Conservation (phyloP, 2,888 invertebrate genomes). For the Aphodius sticticus region DNA sequence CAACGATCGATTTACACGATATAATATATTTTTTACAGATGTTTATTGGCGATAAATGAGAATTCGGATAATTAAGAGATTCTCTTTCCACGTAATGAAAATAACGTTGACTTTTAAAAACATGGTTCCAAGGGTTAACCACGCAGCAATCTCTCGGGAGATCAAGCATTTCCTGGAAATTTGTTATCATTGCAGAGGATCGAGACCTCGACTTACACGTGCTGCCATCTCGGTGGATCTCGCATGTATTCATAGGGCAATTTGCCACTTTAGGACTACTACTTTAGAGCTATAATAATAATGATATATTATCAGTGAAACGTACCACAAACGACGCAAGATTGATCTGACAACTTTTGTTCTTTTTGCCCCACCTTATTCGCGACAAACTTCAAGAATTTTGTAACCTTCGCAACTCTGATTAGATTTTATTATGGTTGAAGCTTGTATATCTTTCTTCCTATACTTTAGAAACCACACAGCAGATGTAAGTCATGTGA, state of each 20-base stretch:
- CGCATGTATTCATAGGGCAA: neutral
- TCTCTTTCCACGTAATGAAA: neutral
- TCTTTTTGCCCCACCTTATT: no score
- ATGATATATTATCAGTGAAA: no score
- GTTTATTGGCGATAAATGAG: neutral
- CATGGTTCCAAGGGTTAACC: neutral
- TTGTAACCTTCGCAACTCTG: no score
- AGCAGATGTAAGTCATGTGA: no score
- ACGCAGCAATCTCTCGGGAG: no score
- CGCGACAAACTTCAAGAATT: no score
- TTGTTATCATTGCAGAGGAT: neutral
- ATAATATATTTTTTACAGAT: no score
- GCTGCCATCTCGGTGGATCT: neutral
- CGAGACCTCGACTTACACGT: neutral
- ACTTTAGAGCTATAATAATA: neutral
- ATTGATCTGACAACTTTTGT: no score
- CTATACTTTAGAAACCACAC: no score
- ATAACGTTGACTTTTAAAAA: neutral
- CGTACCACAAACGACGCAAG: no score
- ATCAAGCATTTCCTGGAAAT: neutral
- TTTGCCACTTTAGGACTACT: neutral
- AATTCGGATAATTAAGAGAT: neutral
- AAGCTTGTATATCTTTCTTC: no score
- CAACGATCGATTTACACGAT: neutral
- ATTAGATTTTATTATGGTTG: no score